Conservation (phyloP, 2,113 vertebrate species). For the Arizona elegans region DNA sequence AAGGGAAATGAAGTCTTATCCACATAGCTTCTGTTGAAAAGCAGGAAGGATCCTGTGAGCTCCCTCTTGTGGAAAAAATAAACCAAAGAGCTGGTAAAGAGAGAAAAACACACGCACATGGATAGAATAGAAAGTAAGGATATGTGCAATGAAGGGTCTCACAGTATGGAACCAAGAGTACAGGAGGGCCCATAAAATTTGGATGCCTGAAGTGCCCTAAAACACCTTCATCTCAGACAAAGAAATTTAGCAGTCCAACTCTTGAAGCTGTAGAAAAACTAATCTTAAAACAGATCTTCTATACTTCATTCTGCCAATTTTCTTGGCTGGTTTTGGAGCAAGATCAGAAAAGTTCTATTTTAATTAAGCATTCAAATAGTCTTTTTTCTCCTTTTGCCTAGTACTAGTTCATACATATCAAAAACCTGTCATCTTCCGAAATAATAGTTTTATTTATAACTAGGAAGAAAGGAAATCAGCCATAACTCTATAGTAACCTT, state of each 20-base stretch:
- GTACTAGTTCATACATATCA: neutral
- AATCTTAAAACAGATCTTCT: too few species aligned
- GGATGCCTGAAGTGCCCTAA: neutral
- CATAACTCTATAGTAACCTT: neutral
- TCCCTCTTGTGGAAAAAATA: conserved; percentile 18
- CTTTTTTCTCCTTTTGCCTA: neutral
- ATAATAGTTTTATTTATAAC: neutral
- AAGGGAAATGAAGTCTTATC: neutral
- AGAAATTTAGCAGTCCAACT: neutral
- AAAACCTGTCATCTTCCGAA: neutral
- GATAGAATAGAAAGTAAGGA: neutral
- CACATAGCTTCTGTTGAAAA: neutral
- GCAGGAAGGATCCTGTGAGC: neutral
- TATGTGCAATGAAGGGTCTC: neutral
- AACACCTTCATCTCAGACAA: neutral
- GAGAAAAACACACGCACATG: neutral
- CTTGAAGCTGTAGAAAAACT: neutral
- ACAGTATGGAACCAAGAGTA: neutral
- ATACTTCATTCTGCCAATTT: neutral
- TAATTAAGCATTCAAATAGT: neutral
- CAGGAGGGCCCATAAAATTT: neutral
- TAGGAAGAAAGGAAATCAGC: neutral
- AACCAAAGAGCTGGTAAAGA: neutral
- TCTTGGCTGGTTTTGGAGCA: neutral
- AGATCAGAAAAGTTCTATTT: neutral